Evolutionary conservation across 2,113 vertebrate species (phyloP), one percentile per base, ranked within the genome.

Genomic region (Istiophorus platypterus): DNA sequence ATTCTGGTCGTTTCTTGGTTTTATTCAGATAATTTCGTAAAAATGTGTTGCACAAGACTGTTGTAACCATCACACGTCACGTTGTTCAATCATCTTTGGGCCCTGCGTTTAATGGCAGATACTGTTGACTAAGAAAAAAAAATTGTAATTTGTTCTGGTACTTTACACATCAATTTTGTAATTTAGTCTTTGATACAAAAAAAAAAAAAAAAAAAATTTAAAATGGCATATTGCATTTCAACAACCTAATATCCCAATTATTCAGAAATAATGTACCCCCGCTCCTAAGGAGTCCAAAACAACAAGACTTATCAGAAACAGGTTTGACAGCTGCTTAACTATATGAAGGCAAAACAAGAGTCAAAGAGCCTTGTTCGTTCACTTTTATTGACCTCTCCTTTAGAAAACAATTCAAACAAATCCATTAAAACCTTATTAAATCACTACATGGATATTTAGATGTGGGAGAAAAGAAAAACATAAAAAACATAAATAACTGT

Each of bases 371-470:
- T 72, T 7, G 7, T 82, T 90, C 73, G 20, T 76, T 84, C 80
- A 77, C 72, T 85, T 93, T 94, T 92, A 94, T 90, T 92, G 82
- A 89, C 81, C 73, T 72, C 37, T 85, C 80, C 58, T 84, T 91
- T 82, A 90, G 86, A 93, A 90, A 89, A 89, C 82, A 88, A 72
- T 75, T 86, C 68, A 91, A 90, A 94, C 76, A 87, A 85, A 88
- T 82, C 62, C 73, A 89, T 85, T 92, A 93, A 91, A 91, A 92
- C 69, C 85, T 64, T 73, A 91, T 86, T 85, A 89, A 90, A 90
- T 91, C 69, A 79, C 69, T 77, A 91, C 65, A 85, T 77, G 63
- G 51, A 83, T 81, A 79, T 88, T 75, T 87, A 86, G 87, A 80
- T 77, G 67, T 71, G 65, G 54, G 52, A 56, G 45, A 61, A 17